Base-by-base conservation (phyloP, 2,113 vertebrate species). In the Xiphophorus couchianus region DNA sequence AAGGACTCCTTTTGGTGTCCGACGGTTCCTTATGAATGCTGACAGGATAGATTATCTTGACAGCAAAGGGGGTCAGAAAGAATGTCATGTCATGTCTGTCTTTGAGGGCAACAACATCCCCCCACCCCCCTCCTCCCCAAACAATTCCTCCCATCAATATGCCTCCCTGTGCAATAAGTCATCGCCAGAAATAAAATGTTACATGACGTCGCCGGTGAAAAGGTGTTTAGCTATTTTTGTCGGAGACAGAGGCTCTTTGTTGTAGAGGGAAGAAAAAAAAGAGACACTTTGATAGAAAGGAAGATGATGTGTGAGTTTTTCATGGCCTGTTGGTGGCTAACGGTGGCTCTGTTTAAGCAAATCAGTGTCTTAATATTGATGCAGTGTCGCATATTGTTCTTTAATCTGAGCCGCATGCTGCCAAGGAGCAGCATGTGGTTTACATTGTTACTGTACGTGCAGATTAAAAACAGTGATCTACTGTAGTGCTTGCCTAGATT, bases 1-100 rank as follows among this genome's bases (percentile, higher is more conserved):
- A 75, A 84, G 66, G 73, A 77, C 76, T 84, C 70, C 65, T 81
- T 87, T 84, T 74, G 74, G 77, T 88, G 82, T 90, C 81, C 74
- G 77, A 79, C 72, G 71, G 73, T 87, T 86, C 78, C 85, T 89
- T 87, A 83, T 87, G 76, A 87, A 88, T 88, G 83, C 90, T 90
- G 88, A 87, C 88, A 85, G 89, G 63, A 80, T 67, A 88, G 90
- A 92, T 92, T 89, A 92, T 89, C 82, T 74, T 79, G 82, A 86
- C 82, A 80, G 85, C 83, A 67, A 66, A 69, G 37, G 27, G 75
- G 91, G 89, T 91, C 86, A 89, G 79, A 70, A 37, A n/a, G 72
- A 85, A 89, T 83, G 89, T 81, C 88, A 88, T 81, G 89, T 86
- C 84, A 80, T 25, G 72, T 86, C 81, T 84, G 76, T 82, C 77